Conservation (phyloP, 1,140 invertebrate species). For the Asobara japonica region DNA sequence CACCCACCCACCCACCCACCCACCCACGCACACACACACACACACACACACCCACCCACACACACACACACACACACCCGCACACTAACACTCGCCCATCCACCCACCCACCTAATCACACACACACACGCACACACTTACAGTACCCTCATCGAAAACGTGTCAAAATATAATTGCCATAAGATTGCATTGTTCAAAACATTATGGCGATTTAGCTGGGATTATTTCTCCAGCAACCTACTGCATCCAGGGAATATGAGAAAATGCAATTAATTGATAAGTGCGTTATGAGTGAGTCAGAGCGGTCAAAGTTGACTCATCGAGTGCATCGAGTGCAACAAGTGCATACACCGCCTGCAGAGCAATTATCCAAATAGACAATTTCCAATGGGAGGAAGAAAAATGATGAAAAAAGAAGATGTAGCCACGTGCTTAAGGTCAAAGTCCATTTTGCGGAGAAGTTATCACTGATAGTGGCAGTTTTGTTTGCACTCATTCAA, state of each 20-base stretch:
- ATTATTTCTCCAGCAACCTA: too few species aligned
- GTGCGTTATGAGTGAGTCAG: not conserved
- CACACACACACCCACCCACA: too few species aligned
- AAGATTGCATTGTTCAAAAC: too few species aligned
- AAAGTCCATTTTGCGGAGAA: constrained; percentile 22
- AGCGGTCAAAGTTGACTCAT: constrained; percentile 2
- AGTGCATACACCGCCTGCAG: not conserved
- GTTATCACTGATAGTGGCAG: not conserved
- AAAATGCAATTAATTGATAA: not conserved
- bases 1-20: too few species aligned
- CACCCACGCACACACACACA: too few species aligned
- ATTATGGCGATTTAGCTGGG: too few species aligned
- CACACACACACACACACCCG: too few species aligned
- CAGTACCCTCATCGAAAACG: too few species aligned
- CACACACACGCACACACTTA: too few species aligned
- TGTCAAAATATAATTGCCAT: too few species aligned
- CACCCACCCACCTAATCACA: too few species aligned
- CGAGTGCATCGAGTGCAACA: not conserved
- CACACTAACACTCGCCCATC: too few species aligned
- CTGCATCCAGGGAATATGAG: not conserved
- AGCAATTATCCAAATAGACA: not conserved
- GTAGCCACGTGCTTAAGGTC: constrained; percentile 25
- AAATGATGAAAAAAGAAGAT: not conserved
- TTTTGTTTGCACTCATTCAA: constrained; percentile 28
- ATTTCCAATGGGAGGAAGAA: not conserved